Conservation (phyloP, 2,113 vertebrate species). For the Rhadina sibilatrix region DNA sequence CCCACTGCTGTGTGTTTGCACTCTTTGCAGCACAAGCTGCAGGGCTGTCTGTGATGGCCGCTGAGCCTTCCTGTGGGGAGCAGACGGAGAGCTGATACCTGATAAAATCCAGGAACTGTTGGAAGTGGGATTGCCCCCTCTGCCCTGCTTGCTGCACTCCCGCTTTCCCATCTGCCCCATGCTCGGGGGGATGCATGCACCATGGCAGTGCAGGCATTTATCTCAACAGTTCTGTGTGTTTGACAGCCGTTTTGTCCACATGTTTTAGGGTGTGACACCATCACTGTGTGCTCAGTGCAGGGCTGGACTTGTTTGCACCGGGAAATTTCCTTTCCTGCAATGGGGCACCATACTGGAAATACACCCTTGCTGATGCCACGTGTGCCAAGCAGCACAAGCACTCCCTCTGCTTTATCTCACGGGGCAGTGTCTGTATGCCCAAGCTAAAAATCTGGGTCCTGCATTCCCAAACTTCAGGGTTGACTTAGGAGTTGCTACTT, state of each 20-base stretch:
- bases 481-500: neutral
- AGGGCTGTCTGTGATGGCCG: neutral
- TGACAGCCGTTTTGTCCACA: neutral
- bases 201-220: neutral
- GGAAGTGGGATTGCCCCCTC: neutral
- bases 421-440: accelerated
- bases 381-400: accelerated
- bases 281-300: neutral
- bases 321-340: neutral
- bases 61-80: neutral
- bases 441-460: neutral
- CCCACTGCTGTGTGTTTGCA: neutral
- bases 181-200: accelerated
- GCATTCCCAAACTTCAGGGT: neutral
- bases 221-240: neutral
- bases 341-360: neutral
- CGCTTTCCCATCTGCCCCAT: neutral
- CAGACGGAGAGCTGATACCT: neutral
- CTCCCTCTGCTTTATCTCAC: neutral
- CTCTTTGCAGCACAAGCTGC: neutral
- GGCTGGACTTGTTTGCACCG: neutral
- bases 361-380: neutral
- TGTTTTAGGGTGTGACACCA: accelerated
- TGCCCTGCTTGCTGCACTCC: neutral
- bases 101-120: neutral